Evolutionary conservation across 2,113 vertebrate species (phyloP), one percentile per base, ranked within the genome.

Genomic region (Corythoichthys intestinalis): DNA sequence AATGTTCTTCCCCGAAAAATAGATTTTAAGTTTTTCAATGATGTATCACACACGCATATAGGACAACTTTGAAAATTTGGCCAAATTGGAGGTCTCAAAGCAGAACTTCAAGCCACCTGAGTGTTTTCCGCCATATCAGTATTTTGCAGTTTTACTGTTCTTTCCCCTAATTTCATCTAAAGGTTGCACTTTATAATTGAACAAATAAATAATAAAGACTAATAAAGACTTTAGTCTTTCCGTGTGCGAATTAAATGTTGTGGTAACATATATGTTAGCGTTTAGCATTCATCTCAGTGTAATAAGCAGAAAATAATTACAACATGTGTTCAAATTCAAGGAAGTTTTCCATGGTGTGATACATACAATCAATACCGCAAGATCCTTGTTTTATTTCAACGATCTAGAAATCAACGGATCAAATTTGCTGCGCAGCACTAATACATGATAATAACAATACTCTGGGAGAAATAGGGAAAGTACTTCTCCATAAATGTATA

Each of bases 271-370:
- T 44, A 44, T 8, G 41, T 44, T 44, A 44, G 4, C 41, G 9
- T n/a, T 44, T 44, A 44, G 4, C 41, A 44, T n/a, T 53, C 50
- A n/a, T 1, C 50, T 2, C 20, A 56, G n/a, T n/a, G 10, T 54
- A 34, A 56, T 56, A 34, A 3, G 28, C 53, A 3, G 9, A 50
- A 4, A 50, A 50, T 15, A 50, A 50, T 50, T 2, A 13, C 48
- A 13, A 13, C 48, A 50, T 17, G 58, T 59, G 28, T 65, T 72
- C 64, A 67, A 46, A 72, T 61, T 76, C 35, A 28, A 60, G 35
- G 69, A 64, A 73, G 6, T 53, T 6, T 62, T 35, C 47, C 12
- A 70, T 49, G 9, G 67, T 72, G 8, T 48, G 35, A 65, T 76
- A 53, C 67, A 14, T 20, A 47, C 35, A 64, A 59, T 71, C 62